These are phyloP conservation scores for Leistus spinibarbis DNA, from an alignment of 2,888 invertebrate genomes.

Conservation along the genomic window DNA sequence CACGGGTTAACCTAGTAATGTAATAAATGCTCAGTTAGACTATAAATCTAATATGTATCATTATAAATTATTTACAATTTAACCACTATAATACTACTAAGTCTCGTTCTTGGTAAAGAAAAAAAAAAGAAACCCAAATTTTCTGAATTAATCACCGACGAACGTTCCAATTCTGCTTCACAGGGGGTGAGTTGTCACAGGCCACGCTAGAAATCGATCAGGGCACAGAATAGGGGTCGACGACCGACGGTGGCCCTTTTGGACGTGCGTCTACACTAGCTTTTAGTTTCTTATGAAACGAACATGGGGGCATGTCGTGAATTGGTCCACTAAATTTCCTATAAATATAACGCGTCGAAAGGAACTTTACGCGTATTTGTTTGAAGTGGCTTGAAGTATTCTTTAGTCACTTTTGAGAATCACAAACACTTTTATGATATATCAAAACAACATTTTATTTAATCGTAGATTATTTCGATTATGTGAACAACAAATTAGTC, in stretches of 20 bases:
- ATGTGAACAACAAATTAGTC: too few species aligned
- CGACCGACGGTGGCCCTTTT: slow-evolving; percentile 20
- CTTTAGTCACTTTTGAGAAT: too few species aligned
- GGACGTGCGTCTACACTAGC: background rate
- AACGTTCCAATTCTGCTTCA: background rate
- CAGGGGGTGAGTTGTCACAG: slow-evolving; percentile 5
- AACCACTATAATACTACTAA: background rate
- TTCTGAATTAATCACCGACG: slow-evolving; percentile 25
- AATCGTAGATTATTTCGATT: too few species aligned
- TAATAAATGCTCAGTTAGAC: too few species aligned
- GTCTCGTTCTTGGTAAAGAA: background rate
- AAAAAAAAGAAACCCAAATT: background rate
- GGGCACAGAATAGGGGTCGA: slow-evolving; percentile 18
- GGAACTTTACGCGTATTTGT: too few species aligned
- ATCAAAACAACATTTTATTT: too few species aligned
- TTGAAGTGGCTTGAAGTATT: too few species aligned
- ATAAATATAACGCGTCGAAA: too few species aligned
- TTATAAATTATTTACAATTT: too few species aligned
- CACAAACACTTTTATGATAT: too few species aligned
- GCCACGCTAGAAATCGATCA: slow-evolving; percentile 29
- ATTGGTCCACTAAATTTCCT: background rate
- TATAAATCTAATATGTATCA: too few species aligned
- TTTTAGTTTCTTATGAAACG: background rate
- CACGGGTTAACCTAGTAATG: too few species aligned
- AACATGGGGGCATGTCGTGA: background rate